Conservation (phyloP, 2,113 vertebrate species). For the Vicugna pacos region DNA sequence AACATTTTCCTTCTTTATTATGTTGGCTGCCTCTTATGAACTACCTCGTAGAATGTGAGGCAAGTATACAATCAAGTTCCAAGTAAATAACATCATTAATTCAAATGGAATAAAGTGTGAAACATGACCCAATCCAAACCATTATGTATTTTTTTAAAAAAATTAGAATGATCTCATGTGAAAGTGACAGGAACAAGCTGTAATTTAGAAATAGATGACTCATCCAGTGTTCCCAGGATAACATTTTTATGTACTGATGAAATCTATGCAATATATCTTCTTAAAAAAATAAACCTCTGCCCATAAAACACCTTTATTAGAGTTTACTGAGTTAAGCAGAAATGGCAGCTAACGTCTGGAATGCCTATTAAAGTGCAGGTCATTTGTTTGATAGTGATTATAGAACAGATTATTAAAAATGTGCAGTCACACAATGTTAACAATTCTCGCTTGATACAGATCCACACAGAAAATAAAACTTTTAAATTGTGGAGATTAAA, state of each 20-base stretch:
- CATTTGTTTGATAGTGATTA: conserved; percentile 79
- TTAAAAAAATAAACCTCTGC: conserved; percentile 73
- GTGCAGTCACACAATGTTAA: conserved; percentile 76
- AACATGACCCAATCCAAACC: conserved; percentile 75
- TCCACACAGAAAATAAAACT: conserved; percentile 80
- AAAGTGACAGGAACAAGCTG: conserved; percentile 74
- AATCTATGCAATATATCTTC: conserved; percentile 81
- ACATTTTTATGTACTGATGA: conserved; percentile 80
- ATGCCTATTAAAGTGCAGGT: conserved; percentile 73
- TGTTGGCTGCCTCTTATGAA: conserved; percentile 70
- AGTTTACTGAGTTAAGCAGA: conserved; percentile 72
- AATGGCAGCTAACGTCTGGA: conserved; percentile 73
- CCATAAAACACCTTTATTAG: conserved; percentile 84
- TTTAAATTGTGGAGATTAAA: conserved; percentile 84
- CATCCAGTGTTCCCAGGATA: conserved; percentile 78
- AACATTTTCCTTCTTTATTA: conserved; percentile 79
- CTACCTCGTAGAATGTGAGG: conserved; percentile 63
- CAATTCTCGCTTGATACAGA: conserved; percentile 80
- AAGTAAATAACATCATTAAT: conserved; percentile 82
- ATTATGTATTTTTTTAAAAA: conserved; percentile 56
- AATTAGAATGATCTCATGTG: conserved; percentile 78
- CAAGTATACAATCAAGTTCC: conserved; percentile 68
- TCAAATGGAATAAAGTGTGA: conserved; percentile 81
- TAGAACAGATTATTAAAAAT: conserved; percentile 81
- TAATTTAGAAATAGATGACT: conserved; percentile 82